Conservation (phyloP, 2,888 invertebrate species). For the Morinoia aosen region DNA sequence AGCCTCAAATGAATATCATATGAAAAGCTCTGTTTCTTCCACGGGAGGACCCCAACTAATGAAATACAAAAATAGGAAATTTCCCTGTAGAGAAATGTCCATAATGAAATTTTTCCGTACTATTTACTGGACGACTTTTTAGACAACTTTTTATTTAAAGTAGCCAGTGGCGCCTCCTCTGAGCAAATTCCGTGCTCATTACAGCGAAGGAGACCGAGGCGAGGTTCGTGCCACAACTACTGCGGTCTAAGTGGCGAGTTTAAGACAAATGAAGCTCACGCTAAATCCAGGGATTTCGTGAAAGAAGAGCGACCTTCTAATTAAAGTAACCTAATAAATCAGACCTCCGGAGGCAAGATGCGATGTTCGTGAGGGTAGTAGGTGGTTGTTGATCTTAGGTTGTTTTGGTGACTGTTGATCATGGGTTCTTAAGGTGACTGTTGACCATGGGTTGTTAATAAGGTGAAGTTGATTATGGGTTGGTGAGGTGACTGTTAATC, state of each 20-base stretch:
- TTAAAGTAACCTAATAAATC: background rate
- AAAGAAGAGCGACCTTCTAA: background rate
- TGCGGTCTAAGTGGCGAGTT: background rate
- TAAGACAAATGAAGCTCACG: background rate
- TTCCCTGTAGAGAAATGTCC: background rate
- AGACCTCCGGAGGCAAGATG: background rate
- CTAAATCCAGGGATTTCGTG: background rate
- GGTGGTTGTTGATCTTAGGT: too few relatives aligned
- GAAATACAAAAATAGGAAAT: too few relatives aligned
- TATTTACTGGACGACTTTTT: too few relatives aligned
- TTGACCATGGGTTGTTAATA: too few relatives aligned
- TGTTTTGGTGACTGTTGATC: too few relatives aligned
- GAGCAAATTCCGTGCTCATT: background rate
- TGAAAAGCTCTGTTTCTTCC: too few relatives aligned
- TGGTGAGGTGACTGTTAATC: too few relatives aligned
- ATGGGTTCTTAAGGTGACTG: too few relatives aligned
- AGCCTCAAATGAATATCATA: background rate
- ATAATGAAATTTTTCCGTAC: background rate
- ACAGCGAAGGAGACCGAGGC: background rate
- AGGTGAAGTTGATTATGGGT: too few relatives aligned
- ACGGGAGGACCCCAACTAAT: too few relatives aligned
- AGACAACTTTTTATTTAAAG: background rate
- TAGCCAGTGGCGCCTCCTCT: background rate
- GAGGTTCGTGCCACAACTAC: background rate
- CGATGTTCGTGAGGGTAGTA: too few relatives aligned